Evolutionary conservation across 2,113 vertebrate genomes (phyloP).

Genomic region (human): GRCh38 chr18:11600001-11600500

Average conservation of each 20-base stretch:
- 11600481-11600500: not conserved
- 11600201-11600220: not conserved
- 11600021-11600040: not conserved
- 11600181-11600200: not conserved
- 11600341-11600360: not conserved
- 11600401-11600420: not conserved
- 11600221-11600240: not conserved
- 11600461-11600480: not conserved
- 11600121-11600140: not conserved
- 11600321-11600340: not conserved
- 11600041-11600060: not conserved
- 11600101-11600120: not conserved
- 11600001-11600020: not conserved
- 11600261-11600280: not conserved
- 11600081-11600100: not conserved
- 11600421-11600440: not conserved
- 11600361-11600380: not conserved
- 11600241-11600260: not conserved
- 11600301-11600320: not conserved
- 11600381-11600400: not conserved
- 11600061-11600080: not conserved
- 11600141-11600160: not conserved
- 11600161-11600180: not conserved
- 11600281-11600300: not conserved
- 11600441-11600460: not conserved